Base-by-base conservation (phyloP, 2,797 vertebrate species). In the Crypturellus tataupa region DNA sequence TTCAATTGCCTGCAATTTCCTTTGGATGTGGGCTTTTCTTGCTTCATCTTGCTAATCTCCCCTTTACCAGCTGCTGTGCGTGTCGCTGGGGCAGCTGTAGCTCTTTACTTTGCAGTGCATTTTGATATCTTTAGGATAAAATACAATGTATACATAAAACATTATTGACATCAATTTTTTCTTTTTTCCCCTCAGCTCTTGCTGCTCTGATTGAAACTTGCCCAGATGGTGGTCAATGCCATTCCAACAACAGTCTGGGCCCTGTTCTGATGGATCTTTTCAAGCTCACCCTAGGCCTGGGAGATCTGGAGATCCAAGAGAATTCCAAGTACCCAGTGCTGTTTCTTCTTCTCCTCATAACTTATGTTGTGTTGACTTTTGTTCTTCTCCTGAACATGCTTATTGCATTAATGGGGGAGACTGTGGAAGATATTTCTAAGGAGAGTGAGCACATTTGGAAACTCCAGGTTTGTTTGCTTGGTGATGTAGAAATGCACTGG, bases 301-400 rank as follows among this genome's bases (percentile, higher is more conserved):
- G 98, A 1, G 98, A 98, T 85, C 93, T 98, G 94, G 98, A 98
- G 76, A 98, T 98, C 92, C 97, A 98, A 83, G 97, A 98, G 63
- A 98, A 98, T 53, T 98, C 98, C n/a, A 98, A 98, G 65, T 98
- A 98, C 78, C 98, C 98, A 4, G 96, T 98, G 13, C 95, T 98
- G 9, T 98, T 98, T 37, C 97, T 98, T 58, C 95, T 98, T 60
- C 98, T 98, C 9, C 98, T 98, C 69, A 98, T 98, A 70, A 97
- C 97, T 64, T 98, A 97, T 0, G 98, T 98, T 24, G 98, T 98
- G 91, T 85, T 98, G 70, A 98, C 98, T 80, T 98, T 98, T 4
- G 98, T 98, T 67, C 98, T 98, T 16, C 98, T 98, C 58, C 95
- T 98, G 49, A 98, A 98, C 82, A 98, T 98, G 98, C 95, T 98